phyloP scores from a whole-genome alignment of 1,140 invertebrate genomes.

The Ips nitidus region DNA sequence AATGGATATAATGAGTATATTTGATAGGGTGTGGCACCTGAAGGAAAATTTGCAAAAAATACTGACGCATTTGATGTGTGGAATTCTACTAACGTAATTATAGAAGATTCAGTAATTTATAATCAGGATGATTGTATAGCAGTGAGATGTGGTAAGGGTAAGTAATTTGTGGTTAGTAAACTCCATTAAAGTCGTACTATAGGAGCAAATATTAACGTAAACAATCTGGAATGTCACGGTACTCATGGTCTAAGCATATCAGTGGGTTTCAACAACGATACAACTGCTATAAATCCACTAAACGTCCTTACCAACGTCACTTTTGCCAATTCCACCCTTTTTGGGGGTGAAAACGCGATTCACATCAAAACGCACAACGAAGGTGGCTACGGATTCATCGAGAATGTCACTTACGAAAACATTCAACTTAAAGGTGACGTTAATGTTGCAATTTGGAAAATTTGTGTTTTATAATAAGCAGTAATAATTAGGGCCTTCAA shows the following conservation, averaged over 20 bases:
- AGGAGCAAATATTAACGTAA: constrained; percentile 29
- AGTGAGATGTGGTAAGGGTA: constrained; percentile 18
- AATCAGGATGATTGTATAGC: constrained; percentile 33
- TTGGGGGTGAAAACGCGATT: constrained; percentile 25
- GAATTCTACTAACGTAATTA: constrained; percentile 13
- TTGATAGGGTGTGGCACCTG: constrained; percentile 12
- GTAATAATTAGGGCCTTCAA: constrained; percentile 10
- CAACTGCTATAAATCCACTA: background rate
- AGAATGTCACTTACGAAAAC: constrained; percentile 31
- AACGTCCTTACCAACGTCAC: constrained; percentile 26
- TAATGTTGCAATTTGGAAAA: background rate
- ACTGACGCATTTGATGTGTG: constrained; percentile 28
- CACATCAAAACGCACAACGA: constrained; percentile 35
- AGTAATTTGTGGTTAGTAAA: background rate
- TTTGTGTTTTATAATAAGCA: background rate
- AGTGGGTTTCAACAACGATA: constrained; percentile 18
- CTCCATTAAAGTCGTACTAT: background rate
- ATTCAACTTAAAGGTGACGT: constrained; percentile 27
- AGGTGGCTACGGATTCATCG: constrained; percentile 21
- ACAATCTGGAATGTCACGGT: constrained; percentile 24
- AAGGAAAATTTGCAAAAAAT: constrained; percentile 19
- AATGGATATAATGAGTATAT: background rate
- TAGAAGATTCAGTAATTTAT: constrained; percentile 15
- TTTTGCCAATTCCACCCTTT: constrained; percentile 22
- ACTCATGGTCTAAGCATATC: constrained; percentile 35